phyloP scores from a whole-genome alignment of 2,113 vertebrate species.

The Lontra canadensis region DNA sequence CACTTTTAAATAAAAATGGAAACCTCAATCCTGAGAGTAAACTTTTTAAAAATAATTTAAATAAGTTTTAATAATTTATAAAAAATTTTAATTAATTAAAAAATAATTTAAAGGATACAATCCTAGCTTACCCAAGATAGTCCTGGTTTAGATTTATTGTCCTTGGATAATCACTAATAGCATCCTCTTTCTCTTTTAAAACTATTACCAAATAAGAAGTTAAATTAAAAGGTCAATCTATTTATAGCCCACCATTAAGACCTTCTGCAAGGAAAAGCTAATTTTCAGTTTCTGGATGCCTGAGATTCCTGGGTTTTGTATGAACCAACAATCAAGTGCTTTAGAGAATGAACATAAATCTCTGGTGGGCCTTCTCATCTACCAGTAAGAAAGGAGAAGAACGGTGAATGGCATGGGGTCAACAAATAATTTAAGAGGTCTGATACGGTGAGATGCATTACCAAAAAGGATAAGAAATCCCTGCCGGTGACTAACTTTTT shows the following conservation, averaged over 20 bases:
- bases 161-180: background rate
- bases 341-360: background rate
- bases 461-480: background rate
- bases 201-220: background rate
- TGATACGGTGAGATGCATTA: background rate
- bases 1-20: background rate
- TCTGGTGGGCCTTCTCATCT: background rate
- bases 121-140: background rate
- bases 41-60: background rate
- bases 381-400: background rate
- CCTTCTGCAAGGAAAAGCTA: conserved; percentile 7
- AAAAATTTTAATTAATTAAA: background rate
- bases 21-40: background rate
- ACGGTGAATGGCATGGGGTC: background rate
- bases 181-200: background rate
- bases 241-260: background rate
- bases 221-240: background rate
- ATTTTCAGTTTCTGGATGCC: conserved; percentile 27
- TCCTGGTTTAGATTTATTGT: background rate
- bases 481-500: conserved; percentile 14
- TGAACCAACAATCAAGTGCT: background rate
- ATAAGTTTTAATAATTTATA: background rate
- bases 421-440: background rate
- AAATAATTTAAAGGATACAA: conserved; percentile 35
- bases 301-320: background rate